phyloP scores from a whole-genome alignment of 2,113 vertebrate species.

The Procavia capensis region DNA sequence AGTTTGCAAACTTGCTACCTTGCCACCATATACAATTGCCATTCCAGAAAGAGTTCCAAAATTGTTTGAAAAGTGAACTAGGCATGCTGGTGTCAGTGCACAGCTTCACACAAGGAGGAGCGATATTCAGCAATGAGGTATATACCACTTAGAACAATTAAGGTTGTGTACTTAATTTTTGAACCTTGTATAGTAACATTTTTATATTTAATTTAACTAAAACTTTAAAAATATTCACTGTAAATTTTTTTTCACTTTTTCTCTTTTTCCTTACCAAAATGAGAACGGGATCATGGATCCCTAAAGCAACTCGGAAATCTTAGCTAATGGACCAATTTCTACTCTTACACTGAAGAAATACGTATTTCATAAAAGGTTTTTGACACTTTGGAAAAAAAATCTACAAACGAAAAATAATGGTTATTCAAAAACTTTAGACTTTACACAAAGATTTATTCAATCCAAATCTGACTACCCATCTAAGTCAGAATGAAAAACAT shows the following conservation, averaged over 20 bases:
- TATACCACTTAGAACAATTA: no score
- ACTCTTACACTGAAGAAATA: background rate
- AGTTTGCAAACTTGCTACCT: no score
- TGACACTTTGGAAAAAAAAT: background rate
- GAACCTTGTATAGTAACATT: background rate
- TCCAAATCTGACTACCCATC: background rate
- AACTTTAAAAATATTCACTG: background rate
- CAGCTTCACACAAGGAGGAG: no score
- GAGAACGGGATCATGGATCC: background rate
- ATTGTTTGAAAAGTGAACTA: no score
- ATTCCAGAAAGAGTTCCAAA: no score
- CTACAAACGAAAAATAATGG: background rate
- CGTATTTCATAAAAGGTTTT: background rate
- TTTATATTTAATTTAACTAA: constrained; percentile 48
- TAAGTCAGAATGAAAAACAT: background rate
- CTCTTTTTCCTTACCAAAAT: background rate
- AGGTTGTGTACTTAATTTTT: no score
- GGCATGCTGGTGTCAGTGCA: no score
- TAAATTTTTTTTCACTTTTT: background rate
- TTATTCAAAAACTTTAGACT: background rate
- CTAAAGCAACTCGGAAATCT: background rate
- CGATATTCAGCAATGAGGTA: no score
- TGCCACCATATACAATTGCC: no score
- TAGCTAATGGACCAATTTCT: background rate
- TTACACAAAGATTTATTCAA: background rate